phyloP scores from a whole-genome alignment of 2,113 vertebrate species.

The Amphiprion percula region DNA sequence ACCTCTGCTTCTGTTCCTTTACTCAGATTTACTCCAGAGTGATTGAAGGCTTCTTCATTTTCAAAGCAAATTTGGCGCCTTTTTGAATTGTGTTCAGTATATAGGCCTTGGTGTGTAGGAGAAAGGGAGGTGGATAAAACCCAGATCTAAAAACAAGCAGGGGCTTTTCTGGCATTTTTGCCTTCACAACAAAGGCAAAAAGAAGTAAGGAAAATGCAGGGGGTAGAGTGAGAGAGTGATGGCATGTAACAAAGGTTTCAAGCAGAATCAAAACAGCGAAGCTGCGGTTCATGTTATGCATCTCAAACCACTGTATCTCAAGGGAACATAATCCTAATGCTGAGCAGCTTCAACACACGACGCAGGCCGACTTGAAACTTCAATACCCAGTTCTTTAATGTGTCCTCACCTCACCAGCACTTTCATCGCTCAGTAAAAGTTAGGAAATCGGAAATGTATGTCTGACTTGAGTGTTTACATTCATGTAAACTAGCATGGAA shows the following conservation, averaged over 20 bases:
- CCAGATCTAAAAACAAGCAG: not conserved
- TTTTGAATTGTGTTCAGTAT: conserved; percentile 29
- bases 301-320: conserved; percentile 10
- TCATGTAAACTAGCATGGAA: conserved; percentile 9
- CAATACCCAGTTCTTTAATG: not conserved
- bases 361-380: not conserved
- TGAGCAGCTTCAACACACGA: not conserved
- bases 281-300: not conserved
- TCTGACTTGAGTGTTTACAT: conserved; percentile 20
- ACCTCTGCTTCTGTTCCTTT: conserved; percentile 40
- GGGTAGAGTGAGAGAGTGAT: not conserved
- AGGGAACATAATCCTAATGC: conserved; percentile 5
- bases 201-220: not conserved
- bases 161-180: not conserved
- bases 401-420: not conserved
- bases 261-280: not conserved
- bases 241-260: not conserved
- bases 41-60: conserved; percentile 39
- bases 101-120: not conserved
- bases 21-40: conserved; percentile 34
- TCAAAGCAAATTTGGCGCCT: conserved; percentile 48
- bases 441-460: not conserved
- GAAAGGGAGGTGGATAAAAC: not conserved
- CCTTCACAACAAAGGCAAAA: not conserved
- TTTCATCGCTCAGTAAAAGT: conserved; percentile 17